Percentiles rank a stretch among this genome's conserved stretches.
These are phyloP conservation scores for Platerodrilus igneus DNA, from an alignment of 2,888 invertebrate species.

Conservation along the genomic window DNA sequence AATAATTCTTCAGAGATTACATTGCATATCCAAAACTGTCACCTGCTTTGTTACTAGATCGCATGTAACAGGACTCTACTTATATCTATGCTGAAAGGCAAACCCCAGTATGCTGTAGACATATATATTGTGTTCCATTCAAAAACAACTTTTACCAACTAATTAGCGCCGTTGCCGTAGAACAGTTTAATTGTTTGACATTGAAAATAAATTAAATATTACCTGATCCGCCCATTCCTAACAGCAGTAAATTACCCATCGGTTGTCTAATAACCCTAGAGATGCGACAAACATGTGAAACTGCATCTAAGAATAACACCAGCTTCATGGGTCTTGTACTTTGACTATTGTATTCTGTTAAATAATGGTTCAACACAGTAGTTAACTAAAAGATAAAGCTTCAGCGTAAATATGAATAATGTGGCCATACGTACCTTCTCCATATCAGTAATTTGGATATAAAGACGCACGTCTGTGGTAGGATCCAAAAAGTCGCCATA, in stretches of 20 bases:
- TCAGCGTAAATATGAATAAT: neutral
- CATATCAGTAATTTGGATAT: conserved; percentile 59
- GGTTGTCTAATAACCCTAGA: conserved; percentile 76
- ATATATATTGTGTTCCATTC: too few species aligned
- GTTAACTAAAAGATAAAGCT: conserved; percentile 22
- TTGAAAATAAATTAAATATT: too few species aligned
- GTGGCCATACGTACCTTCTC: conserved; percentile 57
- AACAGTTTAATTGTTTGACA: too few species aligned
- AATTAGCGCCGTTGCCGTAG: too few species aligned
- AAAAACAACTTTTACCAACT: too few species aligned
- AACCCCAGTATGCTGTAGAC: too few species aligned
- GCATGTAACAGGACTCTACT: too few species aligned
- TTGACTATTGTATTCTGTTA: conserved; percentile 71
- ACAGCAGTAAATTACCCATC: conserved; percentile 74
- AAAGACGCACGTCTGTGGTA: conserved; percentile 54
- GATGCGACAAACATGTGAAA: conserved; percentile 72
- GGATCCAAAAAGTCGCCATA: conserved; percentile 65
- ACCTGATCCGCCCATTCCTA: conserved; percentile 85
- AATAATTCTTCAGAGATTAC: too few species aligned
- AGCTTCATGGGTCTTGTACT: conserved; percentile 73
- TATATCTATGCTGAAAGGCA: too few species aligned
- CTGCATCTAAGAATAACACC: conserved; percentile 76
- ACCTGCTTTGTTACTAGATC: too few species aligned
- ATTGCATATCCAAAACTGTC: too few species aligned
- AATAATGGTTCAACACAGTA: conserved; percentile 49